These are phyloP conservation scores for Semaprochilodus insignis DNA, from an alignment of 2,797 vertebrate genomes.

Conservation along the genomic window DNA sequence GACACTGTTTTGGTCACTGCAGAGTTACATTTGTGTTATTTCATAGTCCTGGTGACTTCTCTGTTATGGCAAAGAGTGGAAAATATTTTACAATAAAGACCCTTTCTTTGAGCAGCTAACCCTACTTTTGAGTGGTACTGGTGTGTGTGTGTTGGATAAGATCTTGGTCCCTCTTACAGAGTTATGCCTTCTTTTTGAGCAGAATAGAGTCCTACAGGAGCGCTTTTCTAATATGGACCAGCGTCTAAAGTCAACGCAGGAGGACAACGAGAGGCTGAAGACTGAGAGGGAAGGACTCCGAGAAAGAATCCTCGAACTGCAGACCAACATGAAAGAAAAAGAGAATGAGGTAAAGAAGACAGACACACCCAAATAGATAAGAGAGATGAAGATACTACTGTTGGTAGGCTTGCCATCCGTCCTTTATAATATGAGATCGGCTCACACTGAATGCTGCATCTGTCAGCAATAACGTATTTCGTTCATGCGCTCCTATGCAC, in stretches of 20 bases:
- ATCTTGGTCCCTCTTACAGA: neutral
- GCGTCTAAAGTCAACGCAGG: slow-evolving; percentile 69
- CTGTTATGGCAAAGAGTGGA: neutral
- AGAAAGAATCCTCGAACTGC: slow-evolving; percentile 71
- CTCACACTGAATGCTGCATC: no score
- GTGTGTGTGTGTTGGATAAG: neutral
- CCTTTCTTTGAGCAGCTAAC: neutral
- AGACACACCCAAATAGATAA: neutral
- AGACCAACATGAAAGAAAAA: slow-evolving; percentile 73
- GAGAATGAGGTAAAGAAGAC: slow-evolving; percentile 76
- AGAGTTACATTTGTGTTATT: no score
- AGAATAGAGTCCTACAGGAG: slow-evolving; percentile 78
- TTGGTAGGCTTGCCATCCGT: no score
- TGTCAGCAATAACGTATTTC: no score
- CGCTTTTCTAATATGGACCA: slow-evolving; percentile 72
- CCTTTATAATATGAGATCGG: no score
- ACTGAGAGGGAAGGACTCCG: slow-evolving; percentile 71
- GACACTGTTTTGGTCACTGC: no score
- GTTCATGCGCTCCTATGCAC: no score
- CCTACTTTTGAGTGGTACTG: neutral
- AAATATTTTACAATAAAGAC: neutral
- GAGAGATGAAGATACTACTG: neutral
- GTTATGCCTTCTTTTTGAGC: slow-evolving; percentile 2
- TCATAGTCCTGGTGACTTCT: neutral
- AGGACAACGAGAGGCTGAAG: slow-evolving; percentile 71